These are phyloP conservation scores for Micrasema longulum DNA, from an alignment of 1,140 invertebrate species.

Conservation along the genomic window DNA sequence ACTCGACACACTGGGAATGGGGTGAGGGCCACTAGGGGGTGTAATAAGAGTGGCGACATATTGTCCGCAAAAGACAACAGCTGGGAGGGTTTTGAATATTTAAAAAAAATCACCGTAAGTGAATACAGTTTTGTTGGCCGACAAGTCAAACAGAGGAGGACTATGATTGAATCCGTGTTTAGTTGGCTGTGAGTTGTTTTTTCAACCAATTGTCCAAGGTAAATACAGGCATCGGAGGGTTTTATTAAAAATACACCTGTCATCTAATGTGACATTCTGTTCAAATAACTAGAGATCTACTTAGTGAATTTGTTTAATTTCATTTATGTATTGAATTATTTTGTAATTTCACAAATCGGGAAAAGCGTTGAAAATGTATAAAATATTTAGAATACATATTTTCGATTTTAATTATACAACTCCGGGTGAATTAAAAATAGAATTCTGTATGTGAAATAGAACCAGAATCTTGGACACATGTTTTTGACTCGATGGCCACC, in stretches of 20 bases:
- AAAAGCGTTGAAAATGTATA: too few species aligned
- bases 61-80: slow-evolving; percentile 54
- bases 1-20: slow-evolving; percentile 40
- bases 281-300: too few species aligned
- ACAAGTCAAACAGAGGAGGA: slow-evolving; percentile 3
- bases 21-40: slow-evolving; percentile 30
- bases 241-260: slow-evolving; percentile 2
- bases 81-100: slow-evolving; percentile 51
- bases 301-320: too few species aligned
- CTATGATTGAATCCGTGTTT: slow-evolving; percentile 27
- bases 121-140: slow-evolving; percentile 19
- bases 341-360: too few species aligned
- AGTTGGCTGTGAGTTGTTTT: slow-evolving; percentile 27
- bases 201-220: slow-evolving; percentile 11
- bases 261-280: neutral
- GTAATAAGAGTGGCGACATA: slow-evolving; percentile 48
- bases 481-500: too few species aligned
- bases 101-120: slow-evolving; percentile 50
- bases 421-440: too few species aligned
- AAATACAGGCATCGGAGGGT: slow-evolving; percentile 4
- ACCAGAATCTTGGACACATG: too few species aligned
- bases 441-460: too few species aligned
- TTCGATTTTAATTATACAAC: too few species aligned
- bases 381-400: too few species aligned
- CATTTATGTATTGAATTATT: too few species aligned